Evolutionary conservation across 2,113 vertebrate species (phyloP).

Genomic region (Genyomyrus donnyi): DNA sequence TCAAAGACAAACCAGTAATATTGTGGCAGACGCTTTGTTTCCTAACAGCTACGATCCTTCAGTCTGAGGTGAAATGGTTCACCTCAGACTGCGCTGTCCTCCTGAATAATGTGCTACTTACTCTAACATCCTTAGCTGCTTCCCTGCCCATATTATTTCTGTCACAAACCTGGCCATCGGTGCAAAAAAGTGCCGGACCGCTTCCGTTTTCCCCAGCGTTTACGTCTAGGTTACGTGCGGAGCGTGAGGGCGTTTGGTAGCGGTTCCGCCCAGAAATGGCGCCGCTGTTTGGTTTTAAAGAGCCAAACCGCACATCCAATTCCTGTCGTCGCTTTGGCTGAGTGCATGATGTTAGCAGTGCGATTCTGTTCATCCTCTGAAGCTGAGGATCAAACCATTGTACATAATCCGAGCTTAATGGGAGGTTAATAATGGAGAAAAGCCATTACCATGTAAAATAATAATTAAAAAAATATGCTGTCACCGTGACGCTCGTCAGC

Average conservation of each 20-base stretch:
- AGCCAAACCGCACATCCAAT: background rate
- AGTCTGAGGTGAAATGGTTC: background rate
- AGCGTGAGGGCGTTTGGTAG: background rate
- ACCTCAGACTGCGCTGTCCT: background rate
- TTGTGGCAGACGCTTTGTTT: background rate
- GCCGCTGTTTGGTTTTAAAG: background rate
- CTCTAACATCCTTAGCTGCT: background rate
- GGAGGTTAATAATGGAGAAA: background rate
- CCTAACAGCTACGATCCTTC: background rate
- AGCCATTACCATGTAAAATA: background rate
- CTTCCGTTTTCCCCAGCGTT: background rate
- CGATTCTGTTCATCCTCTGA: background rate
- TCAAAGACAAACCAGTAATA: background rate
- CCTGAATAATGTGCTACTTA: background rate
- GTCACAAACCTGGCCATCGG: background rate
- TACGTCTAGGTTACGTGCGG: background rate
- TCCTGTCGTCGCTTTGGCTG: background rate
- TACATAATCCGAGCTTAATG: background rate
- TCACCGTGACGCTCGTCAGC: background rate
- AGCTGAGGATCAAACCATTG: background rate
- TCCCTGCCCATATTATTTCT: background rate
- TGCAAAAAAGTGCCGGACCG: background rate
- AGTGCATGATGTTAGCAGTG: background rate
- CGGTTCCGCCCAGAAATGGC: background rate
- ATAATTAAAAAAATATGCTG: background rate